These are phyloP conservation scores for Lepisosteus osseus DNA, from an alignment of 2,113 vertebrate species.

Conservation along the genomic window DNA sequence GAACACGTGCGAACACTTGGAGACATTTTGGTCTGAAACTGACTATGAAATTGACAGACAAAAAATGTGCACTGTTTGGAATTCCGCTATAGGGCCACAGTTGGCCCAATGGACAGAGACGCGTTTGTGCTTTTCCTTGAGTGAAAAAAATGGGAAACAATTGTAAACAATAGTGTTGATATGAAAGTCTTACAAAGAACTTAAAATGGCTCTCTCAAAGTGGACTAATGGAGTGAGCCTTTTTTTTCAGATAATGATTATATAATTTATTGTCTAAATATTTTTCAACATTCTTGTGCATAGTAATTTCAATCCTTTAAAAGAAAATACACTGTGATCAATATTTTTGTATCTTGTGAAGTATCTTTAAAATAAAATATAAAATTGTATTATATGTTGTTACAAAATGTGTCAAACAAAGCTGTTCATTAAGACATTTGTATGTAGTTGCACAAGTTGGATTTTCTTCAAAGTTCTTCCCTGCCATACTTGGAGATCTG, in stretches of 20 bases:
- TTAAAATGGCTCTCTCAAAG: constrained; percentile 59
- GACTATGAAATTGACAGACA: background rate
- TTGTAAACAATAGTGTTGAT: constrained; percentile 39
- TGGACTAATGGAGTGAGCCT: constrained; percentile 65
- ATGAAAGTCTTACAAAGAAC: constrained; percentile 51
- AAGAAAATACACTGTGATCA: constrained; percentile 93
- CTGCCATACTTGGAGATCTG: no score
- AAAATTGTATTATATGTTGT: constrained; percentile 69
- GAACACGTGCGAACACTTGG: constrained; percentile 1
- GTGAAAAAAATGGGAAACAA: constrained; percentile 35
- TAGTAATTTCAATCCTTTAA: constrained; percentile 79
- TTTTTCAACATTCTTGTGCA: constrained; percentile 81
- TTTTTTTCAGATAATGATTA: constrained; percentile 84
- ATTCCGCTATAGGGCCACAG: constrained; percentile 44
- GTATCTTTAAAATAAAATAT: constrained; percentile 85
- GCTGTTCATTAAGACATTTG: constrained; percentile 20
- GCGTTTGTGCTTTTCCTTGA: constrained; percentile 37
- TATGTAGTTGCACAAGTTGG: no score
- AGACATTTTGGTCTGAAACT: background rate
- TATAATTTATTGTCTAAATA: constrained; percentile 99
- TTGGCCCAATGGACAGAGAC: constrained; percentile 42
- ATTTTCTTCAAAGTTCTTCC: no score
- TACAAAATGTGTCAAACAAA: constrained; percentile 45
- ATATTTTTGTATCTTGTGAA: constrained; percentile 91
- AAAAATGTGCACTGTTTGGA: constrained; percentile 46